phyloP scores from a whole-genome alignment of 2,888 invertebrate genomes.

The Onchidella celtica region DNA sequence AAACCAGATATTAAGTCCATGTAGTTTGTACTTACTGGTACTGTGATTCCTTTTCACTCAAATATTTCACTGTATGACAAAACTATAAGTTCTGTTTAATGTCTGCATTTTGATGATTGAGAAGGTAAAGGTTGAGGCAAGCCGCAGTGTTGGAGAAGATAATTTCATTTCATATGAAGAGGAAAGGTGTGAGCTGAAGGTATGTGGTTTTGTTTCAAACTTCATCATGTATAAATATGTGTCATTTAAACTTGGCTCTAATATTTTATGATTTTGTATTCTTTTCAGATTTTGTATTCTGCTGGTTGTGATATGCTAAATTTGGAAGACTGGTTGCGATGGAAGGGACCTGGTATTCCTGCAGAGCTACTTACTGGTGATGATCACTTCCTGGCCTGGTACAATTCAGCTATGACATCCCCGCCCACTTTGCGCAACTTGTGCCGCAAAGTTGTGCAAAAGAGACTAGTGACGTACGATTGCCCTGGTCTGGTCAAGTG shows the following conservation, averaged over 20 bases:
- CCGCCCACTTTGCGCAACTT: conserved; percentile 78
- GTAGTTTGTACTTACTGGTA: no score
- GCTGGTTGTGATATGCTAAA: conserved; percentile 80
- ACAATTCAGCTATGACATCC: conserved; percentile 60
- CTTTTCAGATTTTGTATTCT: conserved; percentile 70
- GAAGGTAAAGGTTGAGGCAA: no score
- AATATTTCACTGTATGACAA: no score
- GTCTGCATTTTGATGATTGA: no score
- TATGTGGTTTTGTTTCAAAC: no score
- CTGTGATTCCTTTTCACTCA: background rate
- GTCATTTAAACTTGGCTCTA: background rate
- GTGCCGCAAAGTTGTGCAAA: conserved; percentile 79
- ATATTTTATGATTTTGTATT: background rate
- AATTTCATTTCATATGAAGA: no score
- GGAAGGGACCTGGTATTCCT: conserved; percentile 78
- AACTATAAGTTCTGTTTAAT: no score
- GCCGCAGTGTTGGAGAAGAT: no score
- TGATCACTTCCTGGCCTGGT: conserved; percentile 75
- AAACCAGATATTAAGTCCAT: no score
- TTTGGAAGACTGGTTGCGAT: conserved; percentile 79
- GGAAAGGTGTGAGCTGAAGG: no score
- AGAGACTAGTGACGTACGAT: conserved; percentile 65
- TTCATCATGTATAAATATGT: no score
- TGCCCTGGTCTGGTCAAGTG: conserved; percentile 69
- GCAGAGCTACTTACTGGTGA: conserved; percentile 72